Base-by-base conservation (phyloP, 2,113 vertebrate genomes). In the Emydocephalus ijimae region DNA sequence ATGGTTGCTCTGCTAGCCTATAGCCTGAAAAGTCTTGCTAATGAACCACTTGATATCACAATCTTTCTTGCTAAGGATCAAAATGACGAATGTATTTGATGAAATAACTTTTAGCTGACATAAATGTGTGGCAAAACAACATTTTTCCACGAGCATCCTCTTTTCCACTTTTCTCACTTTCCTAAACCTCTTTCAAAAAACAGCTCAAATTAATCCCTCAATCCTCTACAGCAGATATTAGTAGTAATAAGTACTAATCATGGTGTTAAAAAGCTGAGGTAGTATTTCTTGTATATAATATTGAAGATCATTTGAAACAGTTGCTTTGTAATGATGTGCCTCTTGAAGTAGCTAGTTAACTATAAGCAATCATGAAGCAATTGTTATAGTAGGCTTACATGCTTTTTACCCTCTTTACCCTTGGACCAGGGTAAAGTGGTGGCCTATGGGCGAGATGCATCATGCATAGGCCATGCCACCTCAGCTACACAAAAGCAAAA, bases 281-380 rank as follows among this genome's bases (percentile, higher is more conserved):
- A 92, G 12, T 0, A 14, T 93, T 93, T 56, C 2, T 93, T 92
- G 24, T 69, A n/a, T 88, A 9, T 87, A 48, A 15, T 88, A 89
- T 5, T 6, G n/a, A 89, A 54, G 5, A 39, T 55, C 12, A 88
- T 48, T 92, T 45, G 88, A 91, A 93, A 74, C 57, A 94, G 86
- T 91, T 96, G 56, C 81, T 93, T 45, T 93, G 94, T 23, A 91
- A 91, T 94, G 81, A 59, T 95, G 92, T 89, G 88, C 89, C 50
- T 94, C 18, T 43, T 34, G 39, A 39, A 20, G n/a, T 39, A 43
- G 74, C 74, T 39, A 81, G 6, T 39, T 39, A 81, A 20, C n/a
- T 81, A n/a, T 48, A 26, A 26, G 85, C 90, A 45, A 45, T 92
- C 92, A 26, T 94, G 93, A 95, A 95, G 87, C 39, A 94, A 93